Base-by-base conservation (phyloP, 2,113 vertebrate genomes). In the Papio anubis region DNA sequence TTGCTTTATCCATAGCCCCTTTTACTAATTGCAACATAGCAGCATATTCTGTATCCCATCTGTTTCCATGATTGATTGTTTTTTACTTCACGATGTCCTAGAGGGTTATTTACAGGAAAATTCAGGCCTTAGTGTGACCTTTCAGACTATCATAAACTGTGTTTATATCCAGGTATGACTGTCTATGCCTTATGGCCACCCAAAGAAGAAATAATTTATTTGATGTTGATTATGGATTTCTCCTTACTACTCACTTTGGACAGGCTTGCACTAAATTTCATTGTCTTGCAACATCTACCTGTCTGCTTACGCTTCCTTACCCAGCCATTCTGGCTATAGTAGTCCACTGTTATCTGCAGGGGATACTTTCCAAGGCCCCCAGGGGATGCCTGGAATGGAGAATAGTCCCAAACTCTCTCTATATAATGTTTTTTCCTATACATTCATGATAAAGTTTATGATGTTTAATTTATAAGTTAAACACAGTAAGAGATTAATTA, bases 41-140 rank as follows among this genome's bases (percentile, higher is more conserved):
- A 97, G 92, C 92, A 79, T 32, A 57, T 97, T 97, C 94, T 96
- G 16, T 61, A 73, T 80, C 96, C 96, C 98, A 97, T 97, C 97
- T 98, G 97, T 94, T 97, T 97, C 95, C 92, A 94, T 97, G 97
- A 97, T 96, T 93, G 93, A 98, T 98, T 93, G 90, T 96, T 78
- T 95, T 92, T 88, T 93, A 61, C 73, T 93, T 96, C 75, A 89
- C 81, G 20, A n/a, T 87, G 35, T 97, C 90, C 93, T 98, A 86
- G 83, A 94, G 96, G 83, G 87, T 96, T 94, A 81, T 72, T 96
- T 95, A 55, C 35, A 73, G 83, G 86, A 66, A 61, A 90, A 79
- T 82, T 85, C 68, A 38, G 27, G 55, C 89, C 96, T 97, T 80
- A 50, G 17, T 87, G 79, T 88, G 95, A 97, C 95, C 96, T 97